Percentiles rank a stretch among this genome's conserved stretches.
These are phyloP conservation scores for Sternarchorhynchus goeldii DNA, from an alignment of 2,797 vertebrate genomes.

Conservation along the genomic window DNA sequence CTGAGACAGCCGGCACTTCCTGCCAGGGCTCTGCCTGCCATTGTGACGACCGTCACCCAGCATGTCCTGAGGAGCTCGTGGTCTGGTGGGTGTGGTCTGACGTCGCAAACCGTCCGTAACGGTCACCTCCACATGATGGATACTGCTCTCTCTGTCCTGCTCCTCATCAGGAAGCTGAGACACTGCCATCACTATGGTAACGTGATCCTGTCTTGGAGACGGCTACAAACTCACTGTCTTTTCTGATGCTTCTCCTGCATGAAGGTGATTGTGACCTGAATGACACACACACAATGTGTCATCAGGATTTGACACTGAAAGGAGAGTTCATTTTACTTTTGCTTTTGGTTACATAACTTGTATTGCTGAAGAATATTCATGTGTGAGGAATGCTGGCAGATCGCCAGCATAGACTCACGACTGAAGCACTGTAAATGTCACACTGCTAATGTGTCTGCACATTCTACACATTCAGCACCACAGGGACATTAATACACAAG, in stretches of 20 bases:
- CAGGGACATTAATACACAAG: too few relatives aligned
- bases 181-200: conserved; percentile 23
- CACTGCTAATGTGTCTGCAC: too few relatives aligned
- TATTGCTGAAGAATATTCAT: too few relatives aligned
- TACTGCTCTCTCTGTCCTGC: not conserved
- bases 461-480: too few relatives aligned
- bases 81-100: conserved; percentile 11
- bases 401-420: not conserved
- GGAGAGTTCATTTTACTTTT: too few relatives aligned
- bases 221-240: too few relatives aligned
- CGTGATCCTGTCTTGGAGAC: too few relatives aligned
- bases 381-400: not conserved
- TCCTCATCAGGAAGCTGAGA: conserved; percentile 26
- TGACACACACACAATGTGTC: not conserved
- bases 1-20: conserved; percentile 69
- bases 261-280: not conserved
- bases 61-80: not conserved
- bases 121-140: conserved; percentile 42
- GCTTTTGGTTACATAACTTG: too few relatives aligned
- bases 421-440: too few relatives aligned
- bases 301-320: too few relatives aligned
- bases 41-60: conserved; percentile 19
- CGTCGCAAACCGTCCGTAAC: not conserved
- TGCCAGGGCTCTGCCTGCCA: conserved; percentile 64
- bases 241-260: not conserved